Base-by-base conservation (phyloP, 23 tunicate species). In the Halocynthia aurantium region DNA sequence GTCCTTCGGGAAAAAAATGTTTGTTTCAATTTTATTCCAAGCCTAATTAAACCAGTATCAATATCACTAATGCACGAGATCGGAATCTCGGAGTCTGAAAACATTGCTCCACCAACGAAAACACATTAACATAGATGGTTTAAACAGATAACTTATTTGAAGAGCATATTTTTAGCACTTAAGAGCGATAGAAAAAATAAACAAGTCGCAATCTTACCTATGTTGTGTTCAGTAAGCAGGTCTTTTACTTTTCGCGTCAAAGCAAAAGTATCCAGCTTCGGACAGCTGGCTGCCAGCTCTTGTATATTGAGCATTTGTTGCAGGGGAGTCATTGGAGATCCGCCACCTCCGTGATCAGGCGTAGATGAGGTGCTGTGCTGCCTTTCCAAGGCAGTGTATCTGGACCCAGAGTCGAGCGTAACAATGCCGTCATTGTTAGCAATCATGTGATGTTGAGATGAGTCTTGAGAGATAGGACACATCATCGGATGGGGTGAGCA, bases 171-270 rank as follows among this genome's bases (percentile, higher is more conserved):
- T 55, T 51, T 62, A 18, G 72, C 22, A 67, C 22, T 15, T 18
- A 67, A 67, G 49, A 18, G 17, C 12, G 2, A 15, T 67, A 0
- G 2, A 21, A n/a, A 19, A 18, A 11, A 15, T 67, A 15, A 60
- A 60, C 64, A 60, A 60, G 1, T 15, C 64, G n/a, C 2, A 15
- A 1, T 20, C 77, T 72, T 50, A 84, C 88, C 88, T 22, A 84
- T 84, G 76, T 84, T 84, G 69, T 84, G 82, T 6, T 81, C 88
- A 9, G 81, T 69, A 18, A 84, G 61, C 21, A 84, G 56, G 20
- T 84, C 82, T 57, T 84, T 84, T n/a, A 84, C 88, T 70, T 77
- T 70, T 70, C 58, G 50, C 15, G 83, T 81, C 58, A 84, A 50
- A 7, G 13, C 31, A 50, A 55, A 50, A 7, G 88, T 84, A 71